phyloP scores from a whole-genome alignment of 2,113 vertebrate genomes.

The Campylomormyrus tamandua region DNA sequence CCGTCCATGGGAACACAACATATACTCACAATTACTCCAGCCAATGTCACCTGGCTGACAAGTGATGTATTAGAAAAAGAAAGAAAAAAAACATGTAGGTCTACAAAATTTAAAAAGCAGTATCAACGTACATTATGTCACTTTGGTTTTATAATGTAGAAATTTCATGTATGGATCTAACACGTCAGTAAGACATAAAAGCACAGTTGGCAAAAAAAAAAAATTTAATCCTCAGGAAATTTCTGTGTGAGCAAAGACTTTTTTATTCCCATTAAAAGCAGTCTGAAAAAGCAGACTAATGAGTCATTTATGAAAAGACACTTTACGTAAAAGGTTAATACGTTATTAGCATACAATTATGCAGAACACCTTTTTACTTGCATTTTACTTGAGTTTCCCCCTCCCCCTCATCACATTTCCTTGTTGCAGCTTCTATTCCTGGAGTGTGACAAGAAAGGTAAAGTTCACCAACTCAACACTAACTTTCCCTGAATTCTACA shows the following conservation, averaged over 20 bases:
- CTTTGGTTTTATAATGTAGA: background rate
- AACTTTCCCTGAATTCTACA: background rate
- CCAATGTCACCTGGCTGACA: background rate
- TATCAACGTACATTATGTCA: background rate
- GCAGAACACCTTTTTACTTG: constrained; percentile 25
- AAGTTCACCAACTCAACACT: background rate
- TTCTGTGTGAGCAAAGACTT: background rate
- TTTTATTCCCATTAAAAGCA: constrained; percentile 29
- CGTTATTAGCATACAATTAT: constrained; percentile 55
- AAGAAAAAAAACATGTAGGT: background rate
- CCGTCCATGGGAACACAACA: background rate
- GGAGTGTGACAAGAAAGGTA: background rate
- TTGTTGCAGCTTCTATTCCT: background rate
- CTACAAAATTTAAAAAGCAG: background rate
- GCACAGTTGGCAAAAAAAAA: background rate
- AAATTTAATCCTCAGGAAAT: background rate
- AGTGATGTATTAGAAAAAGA: background rate
- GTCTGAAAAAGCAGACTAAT: constrained; percentile 45
- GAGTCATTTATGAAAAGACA: constrained; percentile 46
- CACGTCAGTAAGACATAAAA: background rate
- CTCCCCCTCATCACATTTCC: background rate
- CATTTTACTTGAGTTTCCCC: background rate
- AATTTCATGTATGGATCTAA: background rate
- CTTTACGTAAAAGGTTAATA: constrained; percentile 60
- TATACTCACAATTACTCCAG: background rate